phyloP scores from a whole-genome alignment of 2,113 vertebrate species.

The Coptodon rendalli region DNA sequence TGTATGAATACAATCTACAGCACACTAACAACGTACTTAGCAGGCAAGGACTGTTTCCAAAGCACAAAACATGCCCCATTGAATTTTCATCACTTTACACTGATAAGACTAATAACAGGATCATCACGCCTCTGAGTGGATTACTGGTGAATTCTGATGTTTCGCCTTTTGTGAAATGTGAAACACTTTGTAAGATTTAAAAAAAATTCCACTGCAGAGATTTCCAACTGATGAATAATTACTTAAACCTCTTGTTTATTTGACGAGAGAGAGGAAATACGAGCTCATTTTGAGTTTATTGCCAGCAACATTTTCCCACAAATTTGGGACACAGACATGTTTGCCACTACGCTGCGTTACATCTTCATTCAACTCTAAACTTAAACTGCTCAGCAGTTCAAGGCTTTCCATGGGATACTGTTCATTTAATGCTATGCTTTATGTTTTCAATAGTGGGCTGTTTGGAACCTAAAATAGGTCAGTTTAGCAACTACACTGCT shows the following conservation, averaged over 20 bases:
- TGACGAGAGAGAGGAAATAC: fast-evolving
- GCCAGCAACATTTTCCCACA: background rate
- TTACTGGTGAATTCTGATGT: background rate
- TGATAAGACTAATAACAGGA: background rate
- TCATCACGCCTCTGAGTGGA: background rate
- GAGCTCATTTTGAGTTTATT: background rate
- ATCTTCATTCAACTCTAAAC: background rate
- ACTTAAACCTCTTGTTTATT: background rate
- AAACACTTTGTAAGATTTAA: background rate
- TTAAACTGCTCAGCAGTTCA: background rate
- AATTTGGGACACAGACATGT: background rate
- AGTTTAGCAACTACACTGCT: background rate
- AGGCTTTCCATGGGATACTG: background rate
- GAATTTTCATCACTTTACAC: background rate
- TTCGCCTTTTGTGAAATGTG: background rate
- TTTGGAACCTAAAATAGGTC: fast-evolving
- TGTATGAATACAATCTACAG: background rate
- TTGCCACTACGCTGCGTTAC: background rate
- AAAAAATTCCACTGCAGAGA: background rate
- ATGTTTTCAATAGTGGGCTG: background rate
- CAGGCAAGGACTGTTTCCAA: background rate
- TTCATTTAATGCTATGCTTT: background rate
- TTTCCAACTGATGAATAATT: background rate
- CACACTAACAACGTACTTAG: background rate
- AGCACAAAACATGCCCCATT: background rate